phyloP scores from a whole-genome alignment of 2,113 vertebrate genomes.

The Isichthys henryi region DNA sequence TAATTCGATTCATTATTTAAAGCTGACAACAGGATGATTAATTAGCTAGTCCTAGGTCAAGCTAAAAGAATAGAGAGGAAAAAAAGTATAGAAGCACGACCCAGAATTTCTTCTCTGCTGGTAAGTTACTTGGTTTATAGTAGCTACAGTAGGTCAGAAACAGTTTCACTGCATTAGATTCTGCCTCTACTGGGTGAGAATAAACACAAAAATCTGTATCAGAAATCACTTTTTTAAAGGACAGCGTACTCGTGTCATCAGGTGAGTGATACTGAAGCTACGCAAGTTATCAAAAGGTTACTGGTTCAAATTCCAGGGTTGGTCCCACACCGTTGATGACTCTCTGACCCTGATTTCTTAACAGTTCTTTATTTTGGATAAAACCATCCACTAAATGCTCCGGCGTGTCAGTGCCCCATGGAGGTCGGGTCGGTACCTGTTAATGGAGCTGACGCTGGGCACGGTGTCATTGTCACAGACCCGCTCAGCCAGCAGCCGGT shows the following conservation, averaged over 20 bases:
- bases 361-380: background rate
- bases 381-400: background rate
- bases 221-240: background rate
- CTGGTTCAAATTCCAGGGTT: background rate
- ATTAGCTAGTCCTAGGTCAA: background rate
- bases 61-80: background rate
- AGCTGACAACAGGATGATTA: background rate
- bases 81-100: background rate
- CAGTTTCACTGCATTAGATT: background rate
- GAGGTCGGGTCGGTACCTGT: slow-evolving; percentile 66
- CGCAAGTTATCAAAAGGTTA: background rate
- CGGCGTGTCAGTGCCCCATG: background rate
- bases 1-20: slow-evolving; percentile 15
- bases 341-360: background rate
- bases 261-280: background rate
- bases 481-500: slow-evolving; percentile 87
- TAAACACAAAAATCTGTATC: background rate
- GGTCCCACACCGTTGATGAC: background rate
- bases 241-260: background rate
- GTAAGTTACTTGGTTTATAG: background rate
- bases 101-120: background rate
- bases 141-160: background rate
- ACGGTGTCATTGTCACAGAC: slow-evolving; percentile 98
- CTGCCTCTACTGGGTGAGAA: background rate
- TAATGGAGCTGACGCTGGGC: slow-evolving; percentile 98